Evolutionary conservation across 1,140 invertebrate species (phyloP), one percentile per base, ranked within the genome.

Genomic region (Aphidius gifuensis): DNA sequence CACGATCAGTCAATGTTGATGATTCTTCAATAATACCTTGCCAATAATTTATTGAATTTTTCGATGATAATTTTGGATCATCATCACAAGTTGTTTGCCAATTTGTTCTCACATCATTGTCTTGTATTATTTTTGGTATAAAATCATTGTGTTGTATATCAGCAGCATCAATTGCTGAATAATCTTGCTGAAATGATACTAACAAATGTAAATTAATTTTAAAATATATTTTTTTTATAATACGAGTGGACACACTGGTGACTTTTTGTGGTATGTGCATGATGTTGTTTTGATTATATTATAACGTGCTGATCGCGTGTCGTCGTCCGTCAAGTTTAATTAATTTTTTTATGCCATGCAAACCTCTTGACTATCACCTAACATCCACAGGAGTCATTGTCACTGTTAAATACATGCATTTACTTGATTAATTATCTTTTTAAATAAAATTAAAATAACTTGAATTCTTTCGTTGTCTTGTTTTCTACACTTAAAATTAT

Each of bases 121-220:
- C 53, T 4, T 38, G 38, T 9, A 9, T 32, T 32, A 32, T 32
- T 32, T 32, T 32, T 32, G 23, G 23, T 32, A 32, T 32, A 32
- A 32, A 32, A 32, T 32, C 23, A 32, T 32, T 32, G 1, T 62
- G 58, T 2, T 54, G 40, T 6, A 49, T 5, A 23, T 78, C 71
- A 23, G 68, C 71, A 23, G 68, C 66, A 39, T 80, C 75, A 8
- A 75, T 70, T 0, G 16, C 16, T 16, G 77, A 80, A 45, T 32
- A 32, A 32, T 75, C 70, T 54, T 74, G 77, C 63, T 80, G 78
- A 61, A 80, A 81, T 4, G 79, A 80, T 42, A 81, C 78, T 81
- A 47, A 49, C 69, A 67, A 62, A 44, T 2, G 46, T 50, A 66
- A 11, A 4, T n/a, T 16, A 16, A 9, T 58, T 21, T 9, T 58